phyloP scores from a whole-genome alignment of 2,797 vertebrate species.

The Carapus acus region DNA sequence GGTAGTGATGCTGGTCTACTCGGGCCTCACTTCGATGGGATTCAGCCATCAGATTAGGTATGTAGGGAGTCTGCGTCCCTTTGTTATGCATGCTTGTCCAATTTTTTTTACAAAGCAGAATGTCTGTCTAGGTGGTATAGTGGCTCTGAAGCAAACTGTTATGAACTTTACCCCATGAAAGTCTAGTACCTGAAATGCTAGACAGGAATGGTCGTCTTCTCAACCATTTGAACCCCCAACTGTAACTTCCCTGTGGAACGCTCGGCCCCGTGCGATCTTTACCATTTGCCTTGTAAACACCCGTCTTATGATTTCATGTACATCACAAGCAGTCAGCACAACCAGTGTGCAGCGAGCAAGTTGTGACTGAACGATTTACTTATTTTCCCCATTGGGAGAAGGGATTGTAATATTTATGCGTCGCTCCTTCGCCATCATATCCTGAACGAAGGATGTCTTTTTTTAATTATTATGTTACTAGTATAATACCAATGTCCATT shows the following conservation, averaged over 20 bases:
- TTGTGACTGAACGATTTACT: constrained; percentile 16
- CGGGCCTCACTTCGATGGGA: constrained; percentile 28
- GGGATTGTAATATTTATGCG: constrained; percentile 27
- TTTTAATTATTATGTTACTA: constrained; percentile 2
- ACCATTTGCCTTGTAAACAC: constrained; percentile 34
- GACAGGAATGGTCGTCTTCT: constrained; percentile 27
- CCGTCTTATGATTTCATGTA: constrained; percentile 19
- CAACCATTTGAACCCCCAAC: constrained; percentile 9
- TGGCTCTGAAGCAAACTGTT: constrained; percentile 8
- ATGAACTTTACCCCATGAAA: constrained; percentile 4
- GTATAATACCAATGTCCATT: constrained; percentile 26
- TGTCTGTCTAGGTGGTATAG: constrained; percentile 14
- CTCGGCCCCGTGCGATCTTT: constrained; percentile 12
- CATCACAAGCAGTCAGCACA: constrained; percentile 22
- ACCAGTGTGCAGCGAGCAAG: constrained; percentile 31
- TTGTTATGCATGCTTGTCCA: constrained; percentile 36
- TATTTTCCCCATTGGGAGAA: constrained; percentile 37
- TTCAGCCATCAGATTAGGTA: constrained; percentile 29
- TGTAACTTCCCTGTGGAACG: constrained; percentile 11
- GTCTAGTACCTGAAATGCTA: constrained; percentile 21
- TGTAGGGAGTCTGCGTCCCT: constrained; percentile 21
- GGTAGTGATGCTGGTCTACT: constrained; percentile 25
- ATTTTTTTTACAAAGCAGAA: constrained; percentile 21
- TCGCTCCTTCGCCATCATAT: constrained; percentile 24
- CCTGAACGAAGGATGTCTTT: constrained; percentile 11